Evolutionary conservation across 2,888 invertebrate genomes (phyloP).

Genomic region (Dilophus febrilis): DNA sequence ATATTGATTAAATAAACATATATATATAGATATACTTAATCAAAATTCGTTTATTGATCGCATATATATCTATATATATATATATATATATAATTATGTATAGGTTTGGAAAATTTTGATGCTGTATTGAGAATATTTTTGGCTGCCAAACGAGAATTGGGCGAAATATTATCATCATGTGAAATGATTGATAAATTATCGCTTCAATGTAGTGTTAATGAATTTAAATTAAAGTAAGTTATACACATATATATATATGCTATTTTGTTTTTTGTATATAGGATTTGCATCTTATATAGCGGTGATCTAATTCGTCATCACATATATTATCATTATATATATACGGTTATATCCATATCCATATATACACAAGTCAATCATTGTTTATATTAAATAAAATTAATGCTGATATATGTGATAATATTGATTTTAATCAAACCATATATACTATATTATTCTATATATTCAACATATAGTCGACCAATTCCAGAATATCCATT

Average conservation of each 20-base stretch:
- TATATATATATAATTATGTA: constrained; percentile 17
- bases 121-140: constrained; percentile 58
- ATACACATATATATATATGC: background rate
- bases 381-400: too few species aligned
- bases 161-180: constrained; percentile 87
- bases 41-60: background rate
- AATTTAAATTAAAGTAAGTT: constrained; percentile 37
- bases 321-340: too few species aligned
- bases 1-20: background rate
- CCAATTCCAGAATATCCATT: constrained; percentile 54
- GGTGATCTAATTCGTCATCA: too few species aligned
- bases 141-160: constrained; percentile 55
- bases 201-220: constrained; percentile 44
- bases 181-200: constrained; percentile 78
- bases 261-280: background rate
- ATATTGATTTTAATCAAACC: background rate
- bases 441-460: background rate
- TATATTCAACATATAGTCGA: constrained; percentile 24
- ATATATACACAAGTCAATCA: too few species aligned
- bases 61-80: constrained; percentile 4
- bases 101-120: constrained; percentile 62
- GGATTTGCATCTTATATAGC: background rate
- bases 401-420: too few species aligned
- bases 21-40: constrained; percentile 1
- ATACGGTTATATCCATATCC: too few species aligned